Evolutionary conservation across 2,888 invertebrate species (phyloP).

Genomic region (Xylocampa areola): DNA sequence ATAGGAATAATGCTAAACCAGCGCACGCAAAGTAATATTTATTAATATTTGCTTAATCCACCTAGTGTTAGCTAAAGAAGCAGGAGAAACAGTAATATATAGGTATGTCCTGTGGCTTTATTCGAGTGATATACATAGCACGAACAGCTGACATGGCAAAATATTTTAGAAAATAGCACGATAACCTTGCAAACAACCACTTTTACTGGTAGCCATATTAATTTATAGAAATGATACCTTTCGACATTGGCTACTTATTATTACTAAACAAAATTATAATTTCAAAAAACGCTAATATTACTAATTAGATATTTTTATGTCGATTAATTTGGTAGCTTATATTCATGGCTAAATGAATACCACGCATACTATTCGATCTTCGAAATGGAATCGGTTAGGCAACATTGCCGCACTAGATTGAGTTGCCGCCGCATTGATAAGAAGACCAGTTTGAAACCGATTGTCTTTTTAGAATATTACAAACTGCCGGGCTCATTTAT

Average conservation of each 20-base stretch:
- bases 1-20: too few species aligned
- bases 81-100: too few species aligned
- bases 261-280: constrained; percentile 24
- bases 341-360: constrained; percentile 16
- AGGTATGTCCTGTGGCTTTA: constrained; percentile 23
- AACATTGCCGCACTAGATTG: constrained; percentile 22
- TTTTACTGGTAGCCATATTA: constrained; percentile 30
- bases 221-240: constrained; percentile 44
- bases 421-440: constrained; percentile 10
- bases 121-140: constrained; percentile 24
- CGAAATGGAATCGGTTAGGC: constrained; percentile 11
- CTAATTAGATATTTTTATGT: constrained; percentile 14
- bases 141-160: constrained; percentile 6
- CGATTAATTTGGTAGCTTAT: constrained; percentile 18
- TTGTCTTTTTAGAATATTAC: constrained; percentile 5
- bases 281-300: constrained; percentile 16
- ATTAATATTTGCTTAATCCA: too few species aligned
- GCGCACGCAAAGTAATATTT: too few species aligned
- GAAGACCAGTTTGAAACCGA: constrained; percentile 19
- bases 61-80: too few species aligned
- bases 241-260: constrained; percentile 17
- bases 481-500: constrained; percentile 5
- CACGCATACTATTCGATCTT: constrained; percentile 1
- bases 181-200: constrained; percentile 37
- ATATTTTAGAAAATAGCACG: constrained; percentile 22